Conservation (phyloP, 2,888 invertebrate genomes). For the Chaetoderma sp. region DNA sequence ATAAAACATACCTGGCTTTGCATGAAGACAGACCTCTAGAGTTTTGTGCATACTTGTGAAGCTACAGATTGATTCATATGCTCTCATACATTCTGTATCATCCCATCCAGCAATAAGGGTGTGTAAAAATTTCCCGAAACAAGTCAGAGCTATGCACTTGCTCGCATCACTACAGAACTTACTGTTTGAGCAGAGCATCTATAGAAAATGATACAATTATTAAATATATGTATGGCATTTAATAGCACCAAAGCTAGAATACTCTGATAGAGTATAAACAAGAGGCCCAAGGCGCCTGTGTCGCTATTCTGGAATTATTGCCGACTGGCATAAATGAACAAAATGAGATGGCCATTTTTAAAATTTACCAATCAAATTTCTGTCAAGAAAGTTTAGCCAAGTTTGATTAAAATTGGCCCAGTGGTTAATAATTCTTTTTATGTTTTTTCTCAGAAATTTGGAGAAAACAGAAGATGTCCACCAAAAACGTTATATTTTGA, state of each 20-base stretch:
- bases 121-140: slow-evolving; percentile 67
- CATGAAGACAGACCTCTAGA: slow-evolving; percentile 53
- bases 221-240: not conserved
- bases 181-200: slow-evolving; percentile 47
- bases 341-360: too few species aligned
- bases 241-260: slow-evolving; percentile 30
- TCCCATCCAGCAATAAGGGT: slow-evolving; percentile 69
- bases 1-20: slow-evolving; percentile 56
- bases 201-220: slow-evolving; percentile 17
- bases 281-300: too few species aligned
- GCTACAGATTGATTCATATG: slow-evolving; percentile 57
- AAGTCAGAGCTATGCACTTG: slow-evolving; percentile 56
- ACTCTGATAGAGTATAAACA: not conserved
- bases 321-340: too few species aligned
- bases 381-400: too few species aligned
- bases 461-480: too few species aligned
- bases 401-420: too few species aligned
- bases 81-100: slow-evolving; percentile 66
- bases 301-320: not conserved
- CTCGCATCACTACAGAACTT: slow-evolving; percentile 50
- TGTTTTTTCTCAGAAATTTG: too few species aligned
- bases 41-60: slow-evolving; percentile 57
- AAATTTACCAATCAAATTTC: too few species aligned
- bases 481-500: too few species aligned
- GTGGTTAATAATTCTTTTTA: too few species aligned